Evolutionary conservation across 2,797 vertebrate genomes (phyloP).

Genomic region (Argya squamiceps): DNA sequence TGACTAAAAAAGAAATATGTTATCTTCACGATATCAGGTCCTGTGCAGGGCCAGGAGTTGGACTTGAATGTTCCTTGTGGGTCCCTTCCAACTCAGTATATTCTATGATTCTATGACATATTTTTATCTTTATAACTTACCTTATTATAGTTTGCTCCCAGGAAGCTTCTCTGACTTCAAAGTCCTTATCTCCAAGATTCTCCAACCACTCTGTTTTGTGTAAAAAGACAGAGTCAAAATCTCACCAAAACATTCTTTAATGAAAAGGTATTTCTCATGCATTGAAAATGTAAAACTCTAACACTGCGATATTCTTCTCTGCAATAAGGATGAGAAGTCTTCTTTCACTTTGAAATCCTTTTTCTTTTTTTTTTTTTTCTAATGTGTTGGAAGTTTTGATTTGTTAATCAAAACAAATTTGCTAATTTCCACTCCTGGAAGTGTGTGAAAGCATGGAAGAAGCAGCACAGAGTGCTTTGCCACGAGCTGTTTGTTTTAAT

Average conservation of each 20-base stretch:
- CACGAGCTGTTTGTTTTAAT: neutral
- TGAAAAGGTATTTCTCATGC: neutral
- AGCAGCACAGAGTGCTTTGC: neutral
- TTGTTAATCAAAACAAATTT: neutral
- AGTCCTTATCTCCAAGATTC: neutral
- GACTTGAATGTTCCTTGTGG: neutral
- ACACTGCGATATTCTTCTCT: neutral
- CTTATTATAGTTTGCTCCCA: neutral
- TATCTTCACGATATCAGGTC: neutral
- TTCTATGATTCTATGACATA: neutral
- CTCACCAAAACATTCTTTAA: neutral
- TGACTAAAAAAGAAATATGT: neutral
- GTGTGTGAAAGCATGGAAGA: neutral
- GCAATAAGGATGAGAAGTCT: neutral
- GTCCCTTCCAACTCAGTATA: neutral
- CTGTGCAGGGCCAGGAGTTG: neutral
- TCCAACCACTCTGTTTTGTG: neutral
- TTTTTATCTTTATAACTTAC: neutral
- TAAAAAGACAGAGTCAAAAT: neutral
- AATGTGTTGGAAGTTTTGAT: neutral
- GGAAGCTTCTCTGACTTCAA: neutral
- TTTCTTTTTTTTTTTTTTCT: neutral
- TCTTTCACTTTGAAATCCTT: neutral
- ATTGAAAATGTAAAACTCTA: neutral
- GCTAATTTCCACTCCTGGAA: rapidly evolving